These are phyloP conservation scores for Zaprionus camerounensis DNA, from an alignment of 1,140 invertebrate species.

Conservation along the genomic window DNA sequence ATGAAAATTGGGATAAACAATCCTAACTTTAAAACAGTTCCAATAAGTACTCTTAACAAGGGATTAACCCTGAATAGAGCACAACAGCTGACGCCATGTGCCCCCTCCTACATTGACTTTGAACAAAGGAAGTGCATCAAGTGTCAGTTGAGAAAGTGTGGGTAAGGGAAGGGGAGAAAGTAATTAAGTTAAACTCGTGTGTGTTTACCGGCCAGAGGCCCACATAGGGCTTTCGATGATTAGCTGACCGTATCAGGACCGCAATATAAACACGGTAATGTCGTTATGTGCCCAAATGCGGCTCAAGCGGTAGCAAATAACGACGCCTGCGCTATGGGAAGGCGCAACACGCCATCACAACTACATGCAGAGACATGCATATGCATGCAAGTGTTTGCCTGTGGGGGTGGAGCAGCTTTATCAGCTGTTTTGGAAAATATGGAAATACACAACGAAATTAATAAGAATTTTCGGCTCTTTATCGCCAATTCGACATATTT, in stretches of 20 bases:
- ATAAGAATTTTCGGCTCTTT: constrained; percentile 5
- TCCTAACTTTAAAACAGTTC: neutral
- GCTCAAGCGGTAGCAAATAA: neutral
- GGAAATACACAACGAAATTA: constrained; percentile 7
- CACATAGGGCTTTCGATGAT: constrained; percentile 4
- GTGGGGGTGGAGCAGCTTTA: constrained; percentile 25
- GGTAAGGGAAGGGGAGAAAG: neutral
- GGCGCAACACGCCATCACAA: constrained; percentile 24
- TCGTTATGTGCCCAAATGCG: constrained; percentile 2
- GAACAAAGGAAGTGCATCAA: constrained; percentile 32
- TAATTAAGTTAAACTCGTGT: neutral
- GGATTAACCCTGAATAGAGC: neutral
- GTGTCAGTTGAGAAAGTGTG: constrained; percentile 1
- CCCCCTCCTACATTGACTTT: constrained; percentile 30
- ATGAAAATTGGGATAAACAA: neutral
- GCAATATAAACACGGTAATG: neutral
- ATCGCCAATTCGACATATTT: neutral
- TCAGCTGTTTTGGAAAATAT: constrained; percentile 43
- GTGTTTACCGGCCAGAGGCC: neutral
- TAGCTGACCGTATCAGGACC: constrained; percentile 13
- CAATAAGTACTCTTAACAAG: neutral
- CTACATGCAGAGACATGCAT: neutral
- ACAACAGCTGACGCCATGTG: constrained; percentile 25
- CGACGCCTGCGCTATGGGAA: constrained; percentile 29
- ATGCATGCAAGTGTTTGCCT: constrained; percentile 2